Percentiles rank a stretch among this genome's conserved stretches.
Conservation (phyloP, 1,140 invertebrate species). For the Dendroctonus ponderosae region DNA sequence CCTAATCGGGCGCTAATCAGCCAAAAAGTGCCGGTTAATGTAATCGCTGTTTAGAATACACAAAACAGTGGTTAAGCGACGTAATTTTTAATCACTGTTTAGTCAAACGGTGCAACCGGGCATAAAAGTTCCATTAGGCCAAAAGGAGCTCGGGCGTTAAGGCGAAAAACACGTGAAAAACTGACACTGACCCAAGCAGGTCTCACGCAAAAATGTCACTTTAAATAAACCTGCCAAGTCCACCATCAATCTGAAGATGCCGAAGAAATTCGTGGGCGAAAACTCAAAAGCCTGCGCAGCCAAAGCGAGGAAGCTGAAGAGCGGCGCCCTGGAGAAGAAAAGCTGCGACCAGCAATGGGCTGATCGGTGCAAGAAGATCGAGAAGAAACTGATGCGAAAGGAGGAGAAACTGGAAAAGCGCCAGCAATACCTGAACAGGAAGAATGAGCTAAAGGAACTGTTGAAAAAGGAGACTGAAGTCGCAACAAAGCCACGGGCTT, state of each 20-base stretch:
- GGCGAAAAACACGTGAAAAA: no score
- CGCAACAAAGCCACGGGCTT: constrained; percentile 62
- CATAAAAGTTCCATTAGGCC: constrained; percentile 2
- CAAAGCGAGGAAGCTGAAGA: constrained; percentile 75
- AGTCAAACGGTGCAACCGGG: no score
- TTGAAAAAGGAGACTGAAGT: constrained; percentile 81
- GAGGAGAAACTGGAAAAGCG: constrained; percentile 88
- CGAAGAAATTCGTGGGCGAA: constrained; percentile 77
- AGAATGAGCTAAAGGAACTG: constrained; percentile 81
- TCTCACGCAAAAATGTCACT: not conserved
- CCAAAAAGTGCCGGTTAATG: no score
- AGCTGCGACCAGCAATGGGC: constrained; percentile 81
- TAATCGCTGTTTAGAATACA: no score
- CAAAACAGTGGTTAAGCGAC: no score
- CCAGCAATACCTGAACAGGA: constrained; percentile 78
- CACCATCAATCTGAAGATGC: constrained; percentile 62
- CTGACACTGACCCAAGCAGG: no score
- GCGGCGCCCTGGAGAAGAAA: constrained; percentile 65
- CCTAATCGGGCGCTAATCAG: no score
- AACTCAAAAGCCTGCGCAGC: constrained; percentile 89
- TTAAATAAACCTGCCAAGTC: not conserved
- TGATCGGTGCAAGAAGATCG: constrained; percentile 87
- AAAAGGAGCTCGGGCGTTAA: not conserved
- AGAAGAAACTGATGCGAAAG: constrained; percentile 87
- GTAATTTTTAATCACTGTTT: no score